A percentile compares a stretch with the other conserved stretches of the same genome.
phyloP scores from a whole-genome alignment of 2,113 vertebrate genomes.

The Psammodynastes pulverulentus region DNA sequence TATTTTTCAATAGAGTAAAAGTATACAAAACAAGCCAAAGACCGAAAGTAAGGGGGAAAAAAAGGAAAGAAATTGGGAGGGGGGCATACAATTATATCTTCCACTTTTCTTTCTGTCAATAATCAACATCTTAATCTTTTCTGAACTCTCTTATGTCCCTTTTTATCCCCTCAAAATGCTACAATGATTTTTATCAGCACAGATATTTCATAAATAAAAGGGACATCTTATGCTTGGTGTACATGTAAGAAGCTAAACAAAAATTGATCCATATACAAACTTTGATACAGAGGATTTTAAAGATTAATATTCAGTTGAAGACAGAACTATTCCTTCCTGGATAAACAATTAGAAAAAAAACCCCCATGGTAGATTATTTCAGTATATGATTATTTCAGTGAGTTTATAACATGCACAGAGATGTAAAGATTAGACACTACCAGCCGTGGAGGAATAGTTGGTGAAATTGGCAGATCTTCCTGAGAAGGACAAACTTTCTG shows the following conservation, averaged over 20 bases:
- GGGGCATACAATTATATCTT: neutral
- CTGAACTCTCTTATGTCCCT: neutral
- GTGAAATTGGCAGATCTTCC: neutral
- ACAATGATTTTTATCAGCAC: constrained; percentile 66
- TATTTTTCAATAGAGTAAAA: neutral
- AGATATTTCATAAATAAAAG: constrained; percentile 65
- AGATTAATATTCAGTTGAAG: neutral
- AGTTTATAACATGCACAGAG: neutral
- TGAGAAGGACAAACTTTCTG: neutral
- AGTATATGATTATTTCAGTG: neutral
- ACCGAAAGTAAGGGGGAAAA: neutral
- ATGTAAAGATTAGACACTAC: neutral
- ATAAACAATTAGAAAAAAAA: neutral
- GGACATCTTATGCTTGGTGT: neutral
- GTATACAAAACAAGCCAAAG: neutral
- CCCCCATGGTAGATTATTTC: neutral
- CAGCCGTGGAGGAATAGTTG: neutral
- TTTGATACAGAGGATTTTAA: neutral
- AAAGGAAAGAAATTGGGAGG: neutral
- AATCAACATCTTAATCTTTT: neutral
- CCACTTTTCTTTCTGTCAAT: neutral
- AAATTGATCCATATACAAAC: neutral
- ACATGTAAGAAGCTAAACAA: neutral
- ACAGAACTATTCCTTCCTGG: neutral
- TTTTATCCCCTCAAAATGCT: neutral